A percentile compares a stretch with the other conserved stretches of the same genome.
phyloP scores from a whole-genome alignment of 2,113 vertebrate genomes.

The Pungitius pungitius region DNA sequence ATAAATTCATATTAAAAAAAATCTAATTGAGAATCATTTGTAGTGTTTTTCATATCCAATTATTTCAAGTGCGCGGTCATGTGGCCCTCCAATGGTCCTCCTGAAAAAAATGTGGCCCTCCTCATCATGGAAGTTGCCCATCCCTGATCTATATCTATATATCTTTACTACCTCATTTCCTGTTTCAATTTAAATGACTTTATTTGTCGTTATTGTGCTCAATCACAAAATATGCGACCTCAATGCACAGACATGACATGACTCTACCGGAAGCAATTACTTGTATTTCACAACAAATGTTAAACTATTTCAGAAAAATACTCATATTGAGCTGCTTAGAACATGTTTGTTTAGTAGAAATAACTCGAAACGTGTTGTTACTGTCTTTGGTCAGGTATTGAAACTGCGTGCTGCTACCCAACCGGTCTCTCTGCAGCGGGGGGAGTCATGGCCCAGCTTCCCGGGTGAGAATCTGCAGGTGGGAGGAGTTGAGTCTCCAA shows the following conservation, averaged over 20 bases:
- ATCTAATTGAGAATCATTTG: too few species aligned
- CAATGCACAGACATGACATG: background rate
- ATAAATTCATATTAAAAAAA: too few species aligned
- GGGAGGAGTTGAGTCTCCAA: constrained; percentile 32
- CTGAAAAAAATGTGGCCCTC: too few species aligned
- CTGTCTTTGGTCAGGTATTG: background rate
- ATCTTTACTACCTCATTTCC: background rate
- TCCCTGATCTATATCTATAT: too few species aligned
- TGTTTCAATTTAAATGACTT: background rate
- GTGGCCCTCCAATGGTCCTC: too few species aligned
- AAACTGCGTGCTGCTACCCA: constrained; percentile 3
- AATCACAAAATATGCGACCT: background rate
- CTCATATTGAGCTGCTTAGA: background rate
- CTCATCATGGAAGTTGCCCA: too few species aligned
- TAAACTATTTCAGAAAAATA: background rate
- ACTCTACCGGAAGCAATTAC: too few species aligned
- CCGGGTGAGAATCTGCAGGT: constrained; percentile 42
- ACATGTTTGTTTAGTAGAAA: background rate
- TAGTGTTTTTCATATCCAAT: too few species aligned
- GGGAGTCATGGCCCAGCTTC: background rate
- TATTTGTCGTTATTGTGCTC: too few species aligned
- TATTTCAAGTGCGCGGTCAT: too few species aligned
- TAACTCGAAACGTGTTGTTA: too few species aligned
- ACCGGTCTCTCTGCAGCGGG: constrained; percentile 17
- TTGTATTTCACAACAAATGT: too few species aligned